Percentiles rank a stretch among this genome's conserved stretches.
Conservation (phyloP, 2,113 vertebrate species). For the Eptesicus fuscus region DNA sequence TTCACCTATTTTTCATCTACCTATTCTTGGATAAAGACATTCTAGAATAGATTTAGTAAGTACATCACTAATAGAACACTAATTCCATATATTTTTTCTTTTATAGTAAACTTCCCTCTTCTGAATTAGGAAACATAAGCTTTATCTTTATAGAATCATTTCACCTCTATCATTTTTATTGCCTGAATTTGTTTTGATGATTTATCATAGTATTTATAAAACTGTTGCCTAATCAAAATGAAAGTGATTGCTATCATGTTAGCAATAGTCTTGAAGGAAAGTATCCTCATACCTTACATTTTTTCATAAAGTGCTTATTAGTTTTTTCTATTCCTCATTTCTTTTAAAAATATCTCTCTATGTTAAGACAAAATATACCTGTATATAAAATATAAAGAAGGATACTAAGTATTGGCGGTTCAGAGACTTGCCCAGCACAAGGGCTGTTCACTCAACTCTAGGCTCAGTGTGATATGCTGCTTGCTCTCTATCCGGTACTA, state of each 20-base stretch:
- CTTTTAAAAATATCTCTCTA: not conserved
- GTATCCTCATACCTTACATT: not conserved
- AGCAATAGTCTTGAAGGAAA: not conserved
- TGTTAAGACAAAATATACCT: not conserved
- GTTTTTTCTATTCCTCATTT: not conserved
- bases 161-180: not conserved
- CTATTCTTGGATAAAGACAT: not conserved
- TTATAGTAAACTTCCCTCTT: not conserved
- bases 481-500: not conserved
- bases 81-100: not conserved
- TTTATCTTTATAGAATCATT: not conserved
- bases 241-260: not conserved
- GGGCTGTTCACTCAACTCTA: not conserved
- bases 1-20: not conserved
- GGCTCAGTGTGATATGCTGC: not conserved
- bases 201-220: not conserved
- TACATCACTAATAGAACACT: not conserved
- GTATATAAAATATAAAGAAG: not conserved
- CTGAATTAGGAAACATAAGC: not conserved
- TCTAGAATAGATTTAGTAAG: not conserved
- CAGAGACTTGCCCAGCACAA: not conserved
- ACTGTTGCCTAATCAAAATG: not conserved
- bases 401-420: not conserved
- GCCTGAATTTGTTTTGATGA: not conserved
- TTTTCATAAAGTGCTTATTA: not conserved